Evolutionary conservation across 2,797 vertebrate species (phyloP), one percentile per base, ranked within the genome.

Genomic region (Sparus aurata): DNA sequence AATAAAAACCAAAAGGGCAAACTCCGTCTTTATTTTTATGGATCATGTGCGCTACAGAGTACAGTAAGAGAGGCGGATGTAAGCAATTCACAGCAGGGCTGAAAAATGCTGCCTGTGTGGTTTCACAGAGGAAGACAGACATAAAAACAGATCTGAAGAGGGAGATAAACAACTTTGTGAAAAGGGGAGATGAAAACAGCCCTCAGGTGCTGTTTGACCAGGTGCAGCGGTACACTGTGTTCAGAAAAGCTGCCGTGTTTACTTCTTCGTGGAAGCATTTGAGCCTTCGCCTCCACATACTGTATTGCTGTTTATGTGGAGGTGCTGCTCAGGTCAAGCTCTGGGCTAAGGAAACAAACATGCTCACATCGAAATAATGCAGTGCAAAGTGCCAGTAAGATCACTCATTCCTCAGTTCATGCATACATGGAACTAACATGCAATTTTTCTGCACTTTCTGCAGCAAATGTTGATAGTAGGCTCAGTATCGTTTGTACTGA

Each of bases 201-300:
- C 89, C 76, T 85, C 76, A 22, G 85, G 88, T 83, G 80, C 66
- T 64, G 64, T 83, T 84, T 86, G 87, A 89, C 85, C 85, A 80
- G 65, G 71, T 83, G 84, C 66, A 59, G 67, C 5, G 16, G 38
- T 64, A 58, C 38, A 20, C 59, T 22, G 71, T 50, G 75, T 61
- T 84, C 59, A 75, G 80, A 57, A 38, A 65, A 77, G 79, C 59
- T 55, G 73, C 59, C 0, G 2, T 73, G 71, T 86, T 87, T 85
- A 73, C 80, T 74, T 88, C 64, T 75, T 60, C 12, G 10, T 67
- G 57, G 58, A 78, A 76, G 27, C 12, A 13, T 73, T 74, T 49
- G 69, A 89, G 79, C 62, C 52, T 73, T 84, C 3, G 55, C 83
- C 68, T 85, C 82, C 63, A 46, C 75, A 61, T 18, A 68, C 47